A percentile compares a stretch with the other conserved stretches of the same genome.
Evolutionary conservation across 2,113 vertebrate genomes (phyloP).

Genomic region (Cathartes aura): DNA sequence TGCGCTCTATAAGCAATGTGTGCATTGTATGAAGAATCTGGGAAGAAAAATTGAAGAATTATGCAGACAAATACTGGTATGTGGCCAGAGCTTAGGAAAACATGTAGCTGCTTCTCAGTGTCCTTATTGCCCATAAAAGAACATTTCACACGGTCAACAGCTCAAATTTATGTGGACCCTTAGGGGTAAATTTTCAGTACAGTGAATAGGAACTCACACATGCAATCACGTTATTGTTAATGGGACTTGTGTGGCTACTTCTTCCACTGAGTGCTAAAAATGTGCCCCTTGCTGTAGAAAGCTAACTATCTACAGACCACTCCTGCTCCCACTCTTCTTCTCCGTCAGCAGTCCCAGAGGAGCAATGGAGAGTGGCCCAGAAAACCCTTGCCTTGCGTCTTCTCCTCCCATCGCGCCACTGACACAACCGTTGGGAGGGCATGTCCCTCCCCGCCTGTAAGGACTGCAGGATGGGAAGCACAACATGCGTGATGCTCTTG

Average conservation of each 20-base stretch:
- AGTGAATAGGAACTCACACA: slow-evolving; percentile 61
- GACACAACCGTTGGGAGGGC: not conserved
- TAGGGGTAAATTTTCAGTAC: slow-evolving; percentile 70
- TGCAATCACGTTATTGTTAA: slow-evolving; percentile 59
- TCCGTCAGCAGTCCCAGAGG: not conserved
- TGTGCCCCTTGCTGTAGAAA: slow-evolving; percentile 6
- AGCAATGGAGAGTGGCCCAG: not conserved
- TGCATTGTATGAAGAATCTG: not conserved
- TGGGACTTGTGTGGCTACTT: slow-evolving; percentile 55
- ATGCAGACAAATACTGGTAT: slow-evolving; percentile 50
- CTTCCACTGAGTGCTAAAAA: slow-evolving; percentile 41
- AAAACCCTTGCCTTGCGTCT: not conserved
- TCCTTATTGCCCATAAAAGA: slow-evolving; percentile 74
- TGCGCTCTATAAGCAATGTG: not conserved
- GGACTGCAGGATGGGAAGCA: not conserved
- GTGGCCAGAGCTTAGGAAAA: slow-evolving; percentile 60
- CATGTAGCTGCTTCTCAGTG: slow-evolving; percentile 51
- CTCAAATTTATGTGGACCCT: slow-evolving; percentile 77
- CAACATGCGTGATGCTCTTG: fast-evolving
- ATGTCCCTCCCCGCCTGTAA: fast-evolving
- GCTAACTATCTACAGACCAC: not conserved
- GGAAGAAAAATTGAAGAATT: slow-evolving; percentile 68
- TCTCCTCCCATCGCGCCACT: fast-evolving
- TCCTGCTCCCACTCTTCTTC: not conserved
- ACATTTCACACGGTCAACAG: slow-evolving; percentile 75